These are phyloP conservation scores for Hydrolagus affinis DNA, from an alignment of 2,113 vertebrate genomes.

Conservation along the genomic window DNA sequence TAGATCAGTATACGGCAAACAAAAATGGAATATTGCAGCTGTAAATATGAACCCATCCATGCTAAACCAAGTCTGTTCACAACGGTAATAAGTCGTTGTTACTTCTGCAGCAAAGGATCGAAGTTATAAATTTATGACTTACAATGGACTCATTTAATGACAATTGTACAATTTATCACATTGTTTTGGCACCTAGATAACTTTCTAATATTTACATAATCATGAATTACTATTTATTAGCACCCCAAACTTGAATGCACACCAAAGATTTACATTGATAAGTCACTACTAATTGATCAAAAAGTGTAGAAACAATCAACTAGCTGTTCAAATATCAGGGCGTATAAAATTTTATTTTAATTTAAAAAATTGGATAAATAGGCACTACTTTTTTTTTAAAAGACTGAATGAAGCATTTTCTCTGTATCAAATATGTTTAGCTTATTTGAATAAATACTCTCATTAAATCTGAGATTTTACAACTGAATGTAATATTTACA, in stretches of 20 bases:
- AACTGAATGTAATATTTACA: neutral
- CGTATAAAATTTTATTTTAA: neutral
- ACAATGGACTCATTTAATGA: neutral
- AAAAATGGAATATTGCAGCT: neutral
- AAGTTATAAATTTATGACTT: neutral
- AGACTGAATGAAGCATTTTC: neutral
- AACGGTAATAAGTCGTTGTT: neutral
- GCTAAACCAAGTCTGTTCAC: neutral
- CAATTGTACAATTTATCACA: neutral
- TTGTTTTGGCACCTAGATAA: neutral
- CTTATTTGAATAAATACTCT: neutral
- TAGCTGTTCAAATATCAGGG: neutral
- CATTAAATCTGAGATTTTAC: neutral
- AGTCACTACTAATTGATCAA: neutral
- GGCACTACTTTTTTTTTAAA: no score
- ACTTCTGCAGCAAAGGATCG: neutral
- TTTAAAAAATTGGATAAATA: neutral
- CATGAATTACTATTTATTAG: neutral
- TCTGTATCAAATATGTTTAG: neutral
- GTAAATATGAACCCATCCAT: neutral
- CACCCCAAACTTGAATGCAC: neutral
- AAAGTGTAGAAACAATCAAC: neutral
- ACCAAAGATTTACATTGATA: neutral
- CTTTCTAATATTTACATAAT: neutral
- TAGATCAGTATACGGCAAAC: conserved; percentile 17